Percentiles rank a stretch among this genome's conserved stretches.
phyloP scores from a whole-genome alignment of 2,113 vertebrate genomes.

The Odocoileus virginianus region DNA sequence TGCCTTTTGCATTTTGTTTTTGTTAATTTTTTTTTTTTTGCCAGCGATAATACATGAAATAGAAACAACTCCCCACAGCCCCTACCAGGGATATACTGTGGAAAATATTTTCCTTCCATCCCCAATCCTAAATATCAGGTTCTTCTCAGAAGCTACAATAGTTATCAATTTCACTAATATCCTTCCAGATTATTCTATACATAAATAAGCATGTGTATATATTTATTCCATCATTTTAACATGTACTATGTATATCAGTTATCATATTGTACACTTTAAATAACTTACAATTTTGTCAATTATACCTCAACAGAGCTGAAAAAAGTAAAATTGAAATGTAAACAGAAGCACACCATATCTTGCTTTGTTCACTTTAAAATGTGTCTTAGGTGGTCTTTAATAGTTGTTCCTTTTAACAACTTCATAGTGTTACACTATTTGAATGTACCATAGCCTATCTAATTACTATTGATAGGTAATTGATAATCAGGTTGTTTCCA shows the following conservation, averaged over 20 bases:
- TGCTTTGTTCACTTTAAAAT: neutral
- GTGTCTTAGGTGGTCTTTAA: neutral
- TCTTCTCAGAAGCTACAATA: neutral
- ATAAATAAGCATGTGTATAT: neutral
- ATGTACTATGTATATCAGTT: neutral
- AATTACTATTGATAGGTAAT: neutral
- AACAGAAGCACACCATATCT: neutral
- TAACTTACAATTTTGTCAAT: neutral
- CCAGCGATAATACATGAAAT: neutral
- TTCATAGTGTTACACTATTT: neutral
- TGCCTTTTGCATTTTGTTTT: slow-evolving; percentile 12
- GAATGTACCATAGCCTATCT: neutral
- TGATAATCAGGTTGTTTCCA: neutral
- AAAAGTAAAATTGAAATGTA: neutral
- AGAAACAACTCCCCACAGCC: neutral
- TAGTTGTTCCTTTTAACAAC: neutral
- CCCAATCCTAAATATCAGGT: neutral
- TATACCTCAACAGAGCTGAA: neutral
- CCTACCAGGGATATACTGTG: neutral
- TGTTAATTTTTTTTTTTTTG: neutral
- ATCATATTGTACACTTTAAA: neutral
- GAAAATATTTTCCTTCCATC: slow-evolving; percentile 9
- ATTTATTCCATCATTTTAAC: neutral
- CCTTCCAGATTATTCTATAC: neutral
- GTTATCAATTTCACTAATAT: neutral